A percentile compares a stretch with the other conserved stretches of the same genome.
Evolutionary conservation across 2,888 invertebrate genomes (phyloP).

Genomic region (Mesodorylaimus sp.): DNA sequence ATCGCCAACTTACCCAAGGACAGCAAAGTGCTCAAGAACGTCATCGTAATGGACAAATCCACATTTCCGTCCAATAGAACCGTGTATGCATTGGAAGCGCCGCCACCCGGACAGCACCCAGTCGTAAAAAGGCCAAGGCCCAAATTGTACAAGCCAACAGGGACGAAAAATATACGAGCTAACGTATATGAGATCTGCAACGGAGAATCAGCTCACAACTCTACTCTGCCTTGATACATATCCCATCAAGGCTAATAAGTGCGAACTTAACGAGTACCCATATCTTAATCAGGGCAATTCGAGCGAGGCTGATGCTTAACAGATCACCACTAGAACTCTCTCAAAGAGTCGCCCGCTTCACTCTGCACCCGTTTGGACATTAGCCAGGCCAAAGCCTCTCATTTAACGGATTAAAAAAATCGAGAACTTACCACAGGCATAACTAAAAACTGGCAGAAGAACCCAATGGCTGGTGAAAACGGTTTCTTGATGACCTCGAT

Average conservation of each 20-base stretch:
- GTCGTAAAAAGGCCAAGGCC: conserved; percentile 35
- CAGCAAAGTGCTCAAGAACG: conserved; percentile 64
- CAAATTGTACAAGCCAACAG: conserved; percentile 20
- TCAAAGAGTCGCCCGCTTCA: too few relatives aligned
- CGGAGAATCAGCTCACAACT: background rate
- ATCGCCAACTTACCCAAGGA: conserved; percentile 67
- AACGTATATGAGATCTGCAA: conserved; percentile 23
- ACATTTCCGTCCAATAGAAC: conserved; percentile 75
- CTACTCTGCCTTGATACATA: background rate
- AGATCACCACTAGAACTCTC: too few relatives aligned
- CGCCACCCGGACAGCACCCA: conserved; percentile 44
- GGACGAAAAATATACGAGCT: conserved; percentile 20
- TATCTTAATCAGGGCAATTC: too few relatives aligned
- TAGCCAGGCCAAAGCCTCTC: too few relatives aligned
- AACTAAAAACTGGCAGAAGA: conserved; percentile 37
- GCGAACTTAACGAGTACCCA: background rate
- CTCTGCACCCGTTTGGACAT: too few relatives aligned
- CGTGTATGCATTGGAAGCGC: conserved; percentile 90
- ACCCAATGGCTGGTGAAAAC: conserved; percentile 37
- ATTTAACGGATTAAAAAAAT: too few relatives aligned
- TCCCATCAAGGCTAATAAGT: background rate
- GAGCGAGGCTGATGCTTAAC: too few relatives aligned
- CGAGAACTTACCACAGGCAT: conserved; percentile 40
- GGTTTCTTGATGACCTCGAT: conserved; percentile 33
- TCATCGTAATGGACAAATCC: conserved; percentile 83